Percentiles rank a stretch among this genome's conserved stretches.
phyloP scores from a whole-genome alignment of 1,140 invertebrate genomes.

The Chionoecetes opilio region DNA sequence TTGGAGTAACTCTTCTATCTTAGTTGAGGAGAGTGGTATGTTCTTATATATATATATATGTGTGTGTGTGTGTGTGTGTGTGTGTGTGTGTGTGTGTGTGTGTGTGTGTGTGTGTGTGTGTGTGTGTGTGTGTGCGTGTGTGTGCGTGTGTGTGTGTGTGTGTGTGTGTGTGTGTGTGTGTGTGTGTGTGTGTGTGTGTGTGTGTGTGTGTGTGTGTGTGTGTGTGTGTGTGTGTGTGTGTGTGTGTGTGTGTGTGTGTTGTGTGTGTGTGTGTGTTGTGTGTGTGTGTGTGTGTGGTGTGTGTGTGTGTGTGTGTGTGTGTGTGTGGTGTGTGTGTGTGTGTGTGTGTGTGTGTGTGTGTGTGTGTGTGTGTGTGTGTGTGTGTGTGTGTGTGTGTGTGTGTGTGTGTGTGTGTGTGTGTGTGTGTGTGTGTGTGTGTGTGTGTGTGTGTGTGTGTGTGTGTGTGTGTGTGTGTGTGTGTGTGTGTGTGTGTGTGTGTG shows the following conservation, averaged over 20 bases:
- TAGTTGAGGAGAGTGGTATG: too few species aligned
- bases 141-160: slow-evolving; percentile 20
- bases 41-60: too few species aligned
- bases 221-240: background rate
- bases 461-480: background rate
- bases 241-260: too few species aligned
- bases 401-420: background rate
- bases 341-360: background rate
- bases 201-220: slow-evolving; percentile 29
- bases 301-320: background rate
- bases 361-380: background rate
- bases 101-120: background rate
- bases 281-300: slow-evolving; percentile 25
- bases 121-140: background rate
- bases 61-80: background rate
- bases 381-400: background rate
- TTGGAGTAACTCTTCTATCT: background rate
- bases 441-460: background rate
- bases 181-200: background rate
- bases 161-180: background rate
- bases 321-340: too few species aligned
- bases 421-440: background rate
- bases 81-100: slow-evolving; percentile 29
- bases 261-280: background rate
- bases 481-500: slow-evolving; percentile 23